Evolutionary conservation across 2,113 vertebrate genomes (phyloP).

Genomic region (Bufo bufo): DNA sequence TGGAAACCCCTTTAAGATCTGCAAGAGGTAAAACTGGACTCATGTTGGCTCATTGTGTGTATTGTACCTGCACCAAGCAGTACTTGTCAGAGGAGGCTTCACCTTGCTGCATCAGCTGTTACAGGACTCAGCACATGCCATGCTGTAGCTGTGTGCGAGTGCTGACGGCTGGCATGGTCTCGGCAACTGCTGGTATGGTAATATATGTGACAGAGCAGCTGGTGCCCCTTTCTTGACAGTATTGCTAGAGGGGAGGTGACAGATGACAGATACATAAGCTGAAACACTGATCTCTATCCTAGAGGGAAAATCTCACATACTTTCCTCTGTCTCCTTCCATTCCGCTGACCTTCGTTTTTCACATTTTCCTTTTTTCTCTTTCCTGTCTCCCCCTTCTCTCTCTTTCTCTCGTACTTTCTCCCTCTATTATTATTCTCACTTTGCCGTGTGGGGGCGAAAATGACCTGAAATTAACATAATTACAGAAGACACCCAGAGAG

Average conservation of each 20-base stretch:
- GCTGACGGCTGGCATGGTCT: constrained; percentile 19
- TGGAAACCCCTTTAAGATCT: not conserved
- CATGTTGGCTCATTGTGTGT: not conserved
- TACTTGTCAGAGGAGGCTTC: not conserved
- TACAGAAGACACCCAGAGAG: constrained; percentile 46
- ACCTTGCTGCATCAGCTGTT: constrained; percentile 29
- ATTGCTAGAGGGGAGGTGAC: constrained; percentile 56
- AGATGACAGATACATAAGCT: constrained; percentile 54
- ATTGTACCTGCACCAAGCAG: not conserved
- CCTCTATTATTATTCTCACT: constrained; percentile 56
- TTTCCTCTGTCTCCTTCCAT: constrained; percentile 25
- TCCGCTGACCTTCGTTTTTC: constrained; percentile 43
- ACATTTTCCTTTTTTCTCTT: not conserved
- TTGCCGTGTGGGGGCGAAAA: constrained; percentile 56
- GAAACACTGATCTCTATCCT: constrained; percentile 55
- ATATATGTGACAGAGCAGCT: constrained; percentile 54
- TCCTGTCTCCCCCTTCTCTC: constrained; percentile 1
- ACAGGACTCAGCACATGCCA: not conserved
- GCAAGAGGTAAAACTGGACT: not conserved
- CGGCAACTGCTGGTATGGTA: constrained; percentile 21
- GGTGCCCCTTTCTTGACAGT: constrained; percentile 39
- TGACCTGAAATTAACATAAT: constrained; percentile 59
- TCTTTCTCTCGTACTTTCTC: not conserved
- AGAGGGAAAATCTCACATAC: constrained; percentile 39
- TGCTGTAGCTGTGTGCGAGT: constrained; percentile 5